Evolutionary conservation across 2,888 invertebrate species (phyloP), one percentile per base, ranked within the genome.

Genomic region (Incurvaria masculella): DNA sequence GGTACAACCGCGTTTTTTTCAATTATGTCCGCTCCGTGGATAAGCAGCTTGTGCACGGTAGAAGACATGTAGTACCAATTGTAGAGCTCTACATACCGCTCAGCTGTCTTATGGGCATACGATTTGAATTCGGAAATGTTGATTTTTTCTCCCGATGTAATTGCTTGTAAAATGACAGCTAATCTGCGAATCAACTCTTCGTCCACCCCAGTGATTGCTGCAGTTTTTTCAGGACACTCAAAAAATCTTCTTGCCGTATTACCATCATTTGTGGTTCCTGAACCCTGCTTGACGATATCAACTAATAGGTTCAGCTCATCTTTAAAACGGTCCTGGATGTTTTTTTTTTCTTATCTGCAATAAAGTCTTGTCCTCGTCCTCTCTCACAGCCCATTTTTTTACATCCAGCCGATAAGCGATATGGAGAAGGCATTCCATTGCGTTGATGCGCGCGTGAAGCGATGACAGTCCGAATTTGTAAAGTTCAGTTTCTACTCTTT

Each of bases 181-280:
- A 47, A 18, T 44, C 21, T 33, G 4, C 38, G 11, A 17, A 47
- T 44, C 14, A 44, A 17, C 17, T 18, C 11, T 18, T 14, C 33
- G 21, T 52, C 50, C 16, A 58, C 19, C 8, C 56, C 59, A 43
- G 59, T 61, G 20, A 61, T 59, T 52, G 51, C 46, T 18, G 61
- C 52, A 42, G 52, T 27, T 46, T 14, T 18, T 45, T 56, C 46
- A 6, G 54, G 52, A 48, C 57, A 43, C 2, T 46, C 42, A 52
- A 57, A 60, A 58, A 59, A 60, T 46, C 55, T 44, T 40, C 57
- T 45, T n/a, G 45, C 49, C 2, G 52, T 56, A 40, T 52, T 56
- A 17, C 50, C 55, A 44, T 56, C 55, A 50, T 59, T 60, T 5
- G 57, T 55, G 38, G 53, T 58, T 4, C 60, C 57, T 43, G 53